A percentile compares a stretch with the other conserved stretches of the same genome.
phyloP scores from a whole-genome alignment of 2,888 invertebrate genomes.

The Exocentrus adspersus region DNA sequence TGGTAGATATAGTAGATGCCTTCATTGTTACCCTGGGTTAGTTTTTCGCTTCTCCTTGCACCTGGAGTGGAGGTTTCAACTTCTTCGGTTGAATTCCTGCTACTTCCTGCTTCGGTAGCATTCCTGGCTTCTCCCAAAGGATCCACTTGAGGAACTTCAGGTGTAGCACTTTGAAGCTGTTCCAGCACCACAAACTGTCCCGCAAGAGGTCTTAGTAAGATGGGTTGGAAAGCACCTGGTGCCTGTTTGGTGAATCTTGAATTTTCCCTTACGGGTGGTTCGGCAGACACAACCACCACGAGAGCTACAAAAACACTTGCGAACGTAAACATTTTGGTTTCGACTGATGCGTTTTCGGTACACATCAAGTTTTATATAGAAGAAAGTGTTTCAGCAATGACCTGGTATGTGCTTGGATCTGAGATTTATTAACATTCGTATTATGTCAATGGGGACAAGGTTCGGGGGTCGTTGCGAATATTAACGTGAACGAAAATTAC shows the following conservation, averaged over 20 bases:
- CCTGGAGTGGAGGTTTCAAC: too few species aligned
- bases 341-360: neutral
- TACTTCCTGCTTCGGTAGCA: conserved; percentile 37
- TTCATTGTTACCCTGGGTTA: too few species aligned
- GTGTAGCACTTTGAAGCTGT: conserved; percentile 8
- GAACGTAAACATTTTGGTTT: conserved; percentile 16
- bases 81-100: too few species aligned
- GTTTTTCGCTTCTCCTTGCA: too few species aligned
- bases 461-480: neutral
- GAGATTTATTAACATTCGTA: conserved; percentile 10
- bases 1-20: conserved; percentile 71
- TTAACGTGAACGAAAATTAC: too few species aligned
- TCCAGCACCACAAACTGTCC: conserved; percentile 2
- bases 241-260: conserved; percentile 16
- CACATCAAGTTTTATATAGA: neutral
- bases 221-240: neutral
- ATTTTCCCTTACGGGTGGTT: conserved; percentile 9
- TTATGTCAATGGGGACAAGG: conserved; percentile 19
- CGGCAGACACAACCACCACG: conserved; percentile 4
- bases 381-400: neutral
- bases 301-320: neutral
- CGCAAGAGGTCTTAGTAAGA: neutral
- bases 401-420: neutral
- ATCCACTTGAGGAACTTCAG: neutral
- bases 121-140: neutral